Evolutionary conservation across 2,113 vertebrate genomes (phyloP).

Genomic region (Misgurnus anguillicaudatus): DNA sequence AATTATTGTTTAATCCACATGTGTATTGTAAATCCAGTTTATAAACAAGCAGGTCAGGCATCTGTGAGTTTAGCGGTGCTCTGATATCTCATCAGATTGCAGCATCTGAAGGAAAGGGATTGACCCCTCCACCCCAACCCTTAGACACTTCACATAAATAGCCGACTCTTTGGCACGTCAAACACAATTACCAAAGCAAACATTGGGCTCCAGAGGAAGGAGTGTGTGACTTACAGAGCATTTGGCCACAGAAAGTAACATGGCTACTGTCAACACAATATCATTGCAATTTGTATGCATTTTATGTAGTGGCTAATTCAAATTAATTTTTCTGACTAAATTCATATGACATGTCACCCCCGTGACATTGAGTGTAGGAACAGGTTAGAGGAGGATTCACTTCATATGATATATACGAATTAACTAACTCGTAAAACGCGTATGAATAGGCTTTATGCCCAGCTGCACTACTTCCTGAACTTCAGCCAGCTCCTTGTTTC

Average conservation of each 20-base stretch:
- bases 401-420: no score
- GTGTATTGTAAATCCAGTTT: slow-evolving; percentile 51
- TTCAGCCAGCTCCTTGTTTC: no score
- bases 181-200: slow-evolving; percentile 65
- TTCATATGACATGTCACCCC: no score
- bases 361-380: no score
- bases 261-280: background rate
- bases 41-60: slow-evolving; percentile 65
- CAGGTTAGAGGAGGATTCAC: no score
- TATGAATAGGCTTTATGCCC: no score
- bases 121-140: slow-evolving; percentile 52
- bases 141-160: slow-evolving; percentile 60
- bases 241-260: slow-evolving; percentile 2
- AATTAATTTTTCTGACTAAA: no score
- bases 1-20: no score
- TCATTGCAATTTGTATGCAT: no score
- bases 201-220: slow-evolving; percentile 21
- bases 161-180: slow-evolving; percentile 68
- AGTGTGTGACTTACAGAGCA: slow-evolving; percentile 26
- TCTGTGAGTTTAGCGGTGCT: slow-evolving; percentile 51
- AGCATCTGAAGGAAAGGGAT: slow-evolving; percentile 56
- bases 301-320: no score
- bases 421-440: no score
- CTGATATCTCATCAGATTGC: slow-evolving; percentile 32
- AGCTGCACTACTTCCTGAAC: no score